Evolutionary conservation across 2,888 invertebrate species (phyloP).

Genomic region (Drosophila anomelani): DNA sequence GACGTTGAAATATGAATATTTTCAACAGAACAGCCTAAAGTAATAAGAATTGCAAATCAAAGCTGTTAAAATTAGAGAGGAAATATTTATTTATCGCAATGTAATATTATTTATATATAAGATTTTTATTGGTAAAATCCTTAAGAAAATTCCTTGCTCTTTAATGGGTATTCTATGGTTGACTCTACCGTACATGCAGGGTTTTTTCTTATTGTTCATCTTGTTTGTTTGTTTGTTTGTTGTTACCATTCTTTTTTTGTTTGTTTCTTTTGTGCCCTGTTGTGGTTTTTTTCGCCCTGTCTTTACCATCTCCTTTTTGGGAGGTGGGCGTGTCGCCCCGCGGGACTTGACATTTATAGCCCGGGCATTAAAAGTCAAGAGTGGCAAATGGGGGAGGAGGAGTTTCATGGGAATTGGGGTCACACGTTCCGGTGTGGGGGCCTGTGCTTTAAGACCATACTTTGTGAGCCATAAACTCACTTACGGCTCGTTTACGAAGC

Average conservation of each 20-base stretch:
- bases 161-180: neutral
- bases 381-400: constrained; percentile 45
- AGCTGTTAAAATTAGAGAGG: neutral
- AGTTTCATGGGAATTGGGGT: constrained; percentile 24
- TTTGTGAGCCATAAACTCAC: constrained; percentile 33
- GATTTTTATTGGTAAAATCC: neutral
- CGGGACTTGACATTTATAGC: constrained; percentile 75
- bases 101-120: neutral
- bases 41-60: neutral
- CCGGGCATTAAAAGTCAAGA: constrained; percentile 66
- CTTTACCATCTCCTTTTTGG: constrained; percentile 53
- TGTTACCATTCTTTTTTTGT: constrained; percentile 24
- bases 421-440: constrained; percentile 17
- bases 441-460: constrained; percentile 28
- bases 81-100: neutral
- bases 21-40: neutral
- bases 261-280: constrained; percentile 53
- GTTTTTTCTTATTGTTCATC: constrained; percentile 2
- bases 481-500: constrained; percentile 23
- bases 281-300: constrained; percentile 61
- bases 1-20: too few relatives aligned
- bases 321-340: constrained; percentile 26
- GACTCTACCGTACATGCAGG: neutral
- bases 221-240: constrained; percentile 39
- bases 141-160: rapidly evolving